Base-by-base conservation (phyloP, 2,113 vertebrate genomes). In the Hydrolagus affinis region DNA sequence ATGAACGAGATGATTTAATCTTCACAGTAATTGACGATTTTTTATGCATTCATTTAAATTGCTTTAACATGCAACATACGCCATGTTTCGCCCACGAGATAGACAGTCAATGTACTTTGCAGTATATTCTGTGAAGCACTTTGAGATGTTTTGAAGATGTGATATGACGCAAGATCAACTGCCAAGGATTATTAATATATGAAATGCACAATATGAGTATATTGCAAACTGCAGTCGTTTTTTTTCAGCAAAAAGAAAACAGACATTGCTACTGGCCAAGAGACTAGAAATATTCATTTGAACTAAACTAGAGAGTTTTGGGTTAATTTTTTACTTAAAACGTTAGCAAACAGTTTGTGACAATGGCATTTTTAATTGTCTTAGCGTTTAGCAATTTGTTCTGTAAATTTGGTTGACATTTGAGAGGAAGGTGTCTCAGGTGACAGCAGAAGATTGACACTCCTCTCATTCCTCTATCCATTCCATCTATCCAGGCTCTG, bases 311-410 rank as follows among this genome's bases (percentile, higher is more conserved):
- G 1, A 21, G 8, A 11, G 25, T 64, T 17, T 74, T 72, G 10
- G 30, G 28, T 83, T 80, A 80, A 78, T 62, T 64, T 17, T 64
- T 17, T 14, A 83, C 7, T 32, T 32, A 68, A 64, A 83, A 83
- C 25, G 59, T 17, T 32, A 30, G 66, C 60, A 28, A 62, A 14
- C 17, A 14, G 9, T 83, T 62, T 56, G 8, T 56, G 72, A 56
- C 17, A 7, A 74, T 19, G 72, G 12, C 30, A 17, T 44, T 74
- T 19, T 44, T 14, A 74, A 30, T 21, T 8, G 56, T 75, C 56
- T 75, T 56, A 75, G 11, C 1, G 1, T 56, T 56, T 21, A 21
- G 8, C 1, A 75, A 32, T 8, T 21, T 74, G 14, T 71, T 19
- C 60, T 21, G 8, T 23, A 66, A 83, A 11, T 66, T 9, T 17